Conservation (phyloP, 2,797 vertebrate species). For the Ambastaia sidthimunki region DNA sequence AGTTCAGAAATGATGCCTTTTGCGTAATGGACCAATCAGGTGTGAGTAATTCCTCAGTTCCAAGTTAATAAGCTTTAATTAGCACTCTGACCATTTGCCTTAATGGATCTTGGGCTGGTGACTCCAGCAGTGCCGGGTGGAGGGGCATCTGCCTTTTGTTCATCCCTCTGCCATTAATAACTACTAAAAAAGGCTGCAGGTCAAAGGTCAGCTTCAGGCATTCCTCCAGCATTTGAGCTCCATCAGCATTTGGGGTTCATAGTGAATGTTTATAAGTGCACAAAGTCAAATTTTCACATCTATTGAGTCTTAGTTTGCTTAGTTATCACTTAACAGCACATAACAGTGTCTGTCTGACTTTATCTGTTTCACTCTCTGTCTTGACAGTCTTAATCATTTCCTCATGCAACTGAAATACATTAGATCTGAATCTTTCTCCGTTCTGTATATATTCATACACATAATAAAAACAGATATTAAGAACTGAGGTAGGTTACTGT, state of each 20-base stretch:
- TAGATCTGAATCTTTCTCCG: too few relatives aligned
- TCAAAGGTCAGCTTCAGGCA: slow-evolving; percentile 29
- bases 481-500: neutral
- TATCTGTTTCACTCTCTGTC: too few relatives aligned
- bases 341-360: too few relatives aligned
- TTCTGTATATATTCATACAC: too few relatives aligned
- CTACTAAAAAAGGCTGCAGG: slow-evolving; percentile 21
- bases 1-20: slow-evolving; percentile 65
- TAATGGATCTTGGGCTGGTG: slow-evolving; percentile 1
- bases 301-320: neutral
- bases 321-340: neutral
- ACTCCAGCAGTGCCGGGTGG: slow-evolving; percentile 12
- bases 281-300: neutral
- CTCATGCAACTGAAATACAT: too few relatives aligned
- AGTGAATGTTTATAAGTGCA: slow-evolving; percentile 1
- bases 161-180: neutral
- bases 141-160: slow-evolving; percentile 32
- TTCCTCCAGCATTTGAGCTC: slow-evolving; percentile 14
- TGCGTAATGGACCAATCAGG: slow-evolving; percentile 63
- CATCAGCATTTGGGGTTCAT: neutral
- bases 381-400: too few relatives aligned
- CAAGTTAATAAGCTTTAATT: slow-evolving; percentile 25
- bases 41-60: slow-evolving; percentile 48
- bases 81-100: slow-evolving; percentile 13
- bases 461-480: too few relatives aligned